Conservation (phyloP, 2,797 vertebrate species). For the Phalloptychus januarius region DNA sequence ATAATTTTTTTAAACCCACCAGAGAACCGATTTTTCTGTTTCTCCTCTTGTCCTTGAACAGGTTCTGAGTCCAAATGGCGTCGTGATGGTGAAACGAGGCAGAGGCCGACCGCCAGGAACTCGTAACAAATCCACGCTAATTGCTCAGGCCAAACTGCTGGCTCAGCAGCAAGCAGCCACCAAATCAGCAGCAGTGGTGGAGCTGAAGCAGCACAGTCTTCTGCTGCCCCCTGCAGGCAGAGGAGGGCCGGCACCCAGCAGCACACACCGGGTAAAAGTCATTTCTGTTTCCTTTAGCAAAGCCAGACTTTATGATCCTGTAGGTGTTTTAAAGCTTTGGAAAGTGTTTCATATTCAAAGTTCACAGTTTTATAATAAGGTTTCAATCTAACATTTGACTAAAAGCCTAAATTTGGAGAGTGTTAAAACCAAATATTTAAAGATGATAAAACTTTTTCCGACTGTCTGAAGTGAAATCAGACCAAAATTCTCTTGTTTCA, state of each 20-base stretch:
- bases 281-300: not conserved
- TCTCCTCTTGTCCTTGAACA: slow-evolving; percentile 26
- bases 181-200: not conserved
- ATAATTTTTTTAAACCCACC: not conserved
- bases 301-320: not conserved
- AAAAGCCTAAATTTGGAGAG: too few species aligned
- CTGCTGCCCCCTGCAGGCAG: slow-evolving; percentile 24
- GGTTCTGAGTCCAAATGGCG: slow-evolving; percentile 45
- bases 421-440: too few species aligned
- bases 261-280: slow-evolving; percentile 37
- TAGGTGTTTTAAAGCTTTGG: not conserved
- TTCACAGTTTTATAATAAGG: too few species aligned
- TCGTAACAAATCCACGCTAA: slow-evolving; percentile 73
- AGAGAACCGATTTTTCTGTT: not conserved
- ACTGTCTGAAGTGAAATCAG: too few species aligned
- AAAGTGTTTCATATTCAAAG: not conserved
- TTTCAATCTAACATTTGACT: too few species aligned
- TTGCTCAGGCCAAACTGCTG: slow-evolving; percentile 70
- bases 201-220: slow-evolving; percentile 16
- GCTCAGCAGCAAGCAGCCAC: slow-evolving; percentile 62
- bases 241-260: slow-evolving; percentile 4
- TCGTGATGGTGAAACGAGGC: slow-evolving; percentile 70
- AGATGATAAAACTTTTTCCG: too few species aligned
- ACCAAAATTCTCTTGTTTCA: too few species aligned
- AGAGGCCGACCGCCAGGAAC: slow-evolving; percentile 80